Base-by-base conservation (phyloP, 2,888 invertebrate genomes). In the Mythimna loreyi region DNA sequence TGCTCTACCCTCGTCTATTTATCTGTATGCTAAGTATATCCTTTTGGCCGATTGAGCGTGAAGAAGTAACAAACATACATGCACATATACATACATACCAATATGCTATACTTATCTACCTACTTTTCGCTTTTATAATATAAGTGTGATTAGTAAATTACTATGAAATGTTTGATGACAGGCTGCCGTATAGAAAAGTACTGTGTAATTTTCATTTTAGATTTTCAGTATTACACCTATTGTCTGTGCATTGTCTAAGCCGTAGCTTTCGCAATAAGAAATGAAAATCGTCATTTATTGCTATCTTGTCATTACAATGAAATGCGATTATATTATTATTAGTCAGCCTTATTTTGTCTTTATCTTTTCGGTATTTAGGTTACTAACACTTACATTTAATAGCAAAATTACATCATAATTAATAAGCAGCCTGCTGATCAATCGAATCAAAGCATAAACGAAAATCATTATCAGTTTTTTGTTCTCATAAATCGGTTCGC, bases 401-500 rank as follows among this genome's bases (percentile, higher is more conserved):
- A n/a, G 36, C 8, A 53, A 61, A 58, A 58, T 52, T 62, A 77
- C 60, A 61, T 66, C 52, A 69, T 78, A 78, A 83, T 75, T 70
- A 81, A 81, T 65, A 72, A 78, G 23, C 66, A 16, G n/a, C 33
- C 25, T 55, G 69, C 78, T 80, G 73, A 79, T 77, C 49, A 75
- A 84, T 66, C 75, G 73, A 72, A 82, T 80, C 72, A 82, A 73
- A 80, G 75, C 45, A 76, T 78, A 79, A 84, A 80, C 67, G 80
- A 75, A 79, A 82, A 85, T 81, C 73, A 83, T 83, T 81, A 82
- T 75, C 71, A 64, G 63, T 79, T 74, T 82, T 76, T 79, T 78
- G 62, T 75, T 77, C 73, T 78, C 67, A 78, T 70, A 79, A 84
- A 82, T 83, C 82, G 83, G 86, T 90, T 91, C 87, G 87, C 92